A percentile compares a stretch with the other conserved stretches of the same genome.
Conservation (phyloP, 2,113 vertebrate species). For the Probosciger aterrimus region DNA sequence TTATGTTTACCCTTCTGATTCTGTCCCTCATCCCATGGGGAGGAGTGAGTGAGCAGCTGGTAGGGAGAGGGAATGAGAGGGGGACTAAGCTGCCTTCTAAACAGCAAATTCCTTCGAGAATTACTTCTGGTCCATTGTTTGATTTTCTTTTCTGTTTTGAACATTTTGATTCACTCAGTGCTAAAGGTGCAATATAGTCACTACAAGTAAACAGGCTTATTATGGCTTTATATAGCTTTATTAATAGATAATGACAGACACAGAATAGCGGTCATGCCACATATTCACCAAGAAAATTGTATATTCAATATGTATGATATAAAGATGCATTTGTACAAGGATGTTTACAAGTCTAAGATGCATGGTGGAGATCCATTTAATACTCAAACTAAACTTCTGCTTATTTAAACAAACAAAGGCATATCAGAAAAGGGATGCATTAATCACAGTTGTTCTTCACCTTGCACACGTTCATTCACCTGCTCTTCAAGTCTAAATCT, state of each 20-base stretch:
- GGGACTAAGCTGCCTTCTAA: background rate
- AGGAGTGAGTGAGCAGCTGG: accelerated
- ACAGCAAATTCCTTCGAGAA: background rate
- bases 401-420: background rate
- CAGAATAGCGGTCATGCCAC: background rate
- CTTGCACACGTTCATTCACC: background rate
- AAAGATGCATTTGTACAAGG: background rate
- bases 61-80: background rate
- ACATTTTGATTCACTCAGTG: background rate
- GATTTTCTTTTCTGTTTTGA: background rate
- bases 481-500: background rate
- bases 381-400: background rate
- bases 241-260: background rate
- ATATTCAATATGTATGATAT: background rate
- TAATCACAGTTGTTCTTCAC: background rate
- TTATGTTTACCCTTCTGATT: background rate
- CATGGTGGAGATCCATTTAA: background rate
- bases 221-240: background rate
- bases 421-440: background rate
- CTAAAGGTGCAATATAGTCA: background rate
- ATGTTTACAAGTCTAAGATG: background rate
- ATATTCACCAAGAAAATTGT: background rate
- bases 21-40: accelerated
- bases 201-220: background rate
- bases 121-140: background rate